Evolutionary conservation across 2,888 invertebrate genomes (phyloP).

Genomic region (Dendrolimus houi): DNA sequence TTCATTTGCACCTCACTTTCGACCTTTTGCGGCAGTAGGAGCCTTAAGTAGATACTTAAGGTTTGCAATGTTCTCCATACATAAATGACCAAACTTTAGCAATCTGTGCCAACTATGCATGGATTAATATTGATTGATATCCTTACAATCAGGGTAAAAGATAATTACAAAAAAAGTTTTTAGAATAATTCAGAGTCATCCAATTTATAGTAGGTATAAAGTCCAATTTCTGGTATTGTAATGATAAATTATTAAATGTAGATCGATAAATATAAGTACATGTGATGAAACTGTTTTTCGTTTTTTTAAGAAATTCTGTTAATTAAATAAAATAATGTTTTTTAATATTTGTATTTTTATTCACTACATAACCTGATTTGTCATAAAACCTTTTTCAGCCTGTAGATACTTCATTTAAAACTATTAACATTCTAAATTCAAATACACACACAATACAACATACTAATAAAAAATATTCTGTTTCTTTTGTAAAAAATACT

Average conservation of each 20-base stretch:
- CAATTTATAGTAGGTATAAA: too few relatives aligned
- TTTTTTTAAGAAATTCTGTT: neutral
- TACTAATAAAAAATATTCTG: too few relatives aligned
- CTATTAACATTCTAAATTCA: too few relatives aligned
- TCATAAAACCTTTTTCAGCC: too few relatives aligned
- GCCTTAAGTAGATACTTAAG: too few relatives aligned
- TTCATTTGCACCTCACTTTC: too few relatives aligned
- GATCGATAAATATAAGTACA: neutral
- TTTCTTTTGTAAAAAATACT: too few relatives aligned
- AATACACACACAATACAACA: too few relatives aligned
- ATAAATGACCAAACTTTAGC: constrained; percentile 6
- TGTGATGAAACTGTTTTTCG: neutral
- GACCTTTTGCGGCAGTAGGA: too few relatives aligned
- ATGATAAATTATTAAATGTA: neutral
- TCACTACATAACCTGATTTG: neutral
- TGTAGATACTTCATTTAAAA: too few relatives aligned
- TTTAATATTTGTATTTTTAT: neutral
- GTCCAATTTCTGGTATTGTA: neutral
- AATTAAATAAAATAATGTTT: neutral
- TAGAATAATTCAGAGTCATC: too few relatives aligned
- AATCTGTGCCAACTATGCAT: constrained; percentile 39
- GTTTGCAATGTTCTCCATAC: neutral
- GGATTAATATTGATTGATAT: constrained; percentile 43
- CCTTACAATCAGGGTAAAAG: constrained; percentile 53
- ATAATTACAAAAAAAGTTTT: constrained; percentile 8